Evolutionary conservation across 1,140 invertebrate genomes (phyloP).

Genomic region (Tetranychus urticae): DNA sequence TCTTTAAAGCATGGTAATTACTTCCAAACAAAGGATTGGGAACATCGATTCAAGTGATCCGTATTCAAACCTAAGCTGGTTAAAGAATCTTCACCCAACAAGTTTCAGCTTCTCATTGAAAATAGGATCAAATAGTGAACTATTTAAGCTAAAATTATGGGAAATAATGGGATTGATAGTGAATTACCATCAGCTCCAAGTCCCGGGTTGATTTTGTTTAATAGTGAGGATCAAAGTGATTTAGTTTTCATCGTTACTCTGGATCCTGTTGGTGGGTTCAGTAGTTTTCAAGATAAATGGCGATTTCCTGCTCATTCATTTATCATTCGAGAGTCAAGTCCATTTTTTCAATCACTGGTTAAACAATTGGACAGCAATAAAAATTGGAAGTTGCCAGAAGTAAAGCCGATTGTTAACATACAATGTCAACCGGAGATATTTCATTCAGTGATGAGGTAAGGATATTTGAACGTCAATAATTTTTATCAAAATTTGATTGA

Average conservation of each 20-base stretch:
- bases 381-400: neutral
- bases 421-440: slow-evolving; percentile 32
- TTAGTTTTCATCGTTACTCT: slow-evolving; percentile 36
- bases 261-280: slow-evolving; percentile 15
- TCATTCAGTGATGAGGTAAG: slow-evolving; percentile 35
- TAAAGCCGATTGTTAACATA: slow-evolving; percentile 1
- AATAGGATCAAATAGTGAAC: no score
- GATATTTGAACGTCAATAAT: neutral
- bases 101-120: no score
- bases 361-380: neutral
- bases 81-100: no score
- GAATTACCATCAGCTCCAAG: slow-evolving; percentile 9
- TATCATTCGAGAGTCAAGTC: slow-evolving; percentile 22
- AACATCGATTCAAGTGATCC: no score
- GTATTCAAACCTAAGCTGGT: no score
- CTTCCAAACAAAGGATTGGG: no score
- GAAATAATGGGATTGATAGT: neutral
- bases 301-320: slow-evolving; percentile 37
- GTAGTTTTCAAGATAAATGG: slow-evolving; percentile 23
- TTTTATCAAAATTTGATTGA: neutral
- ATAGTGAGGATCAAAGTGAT: slow-evolving; percentile 35
- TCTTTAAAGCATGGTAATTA: no score
- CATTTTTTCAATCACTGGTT: slow-evolving; percentile 1
- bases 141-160: no score
- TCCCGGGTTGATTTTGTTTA: slow-evolving; percentile 18